These are phyloP conservation scores for Cyaniris semiargus DNA, from an alignment of 2,888 invertebrate genomes.

Conservation along the genomic window DNA sequence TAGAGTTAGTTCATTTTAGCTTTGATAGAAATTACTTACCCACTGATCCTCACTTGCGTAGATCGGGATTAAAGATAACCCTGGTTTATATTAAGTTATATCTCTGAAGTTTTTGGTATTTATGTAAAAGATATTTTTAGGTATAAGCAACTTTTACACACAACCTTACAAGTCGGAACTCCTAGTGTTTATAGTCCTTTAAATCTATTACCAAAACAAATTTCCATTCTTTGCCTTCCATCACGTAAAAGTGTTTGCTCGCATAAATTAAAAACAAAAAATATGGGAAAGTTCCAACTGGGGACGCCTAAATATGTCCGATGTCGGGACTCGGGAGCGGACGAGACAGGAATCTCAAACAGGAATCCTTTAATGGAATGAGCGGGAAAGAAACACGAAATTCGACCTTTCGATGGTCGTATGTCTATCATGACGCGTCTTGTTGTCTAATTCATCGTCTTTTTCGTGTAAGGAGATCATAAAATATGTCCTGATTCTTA, in stretches of 20 bases:
- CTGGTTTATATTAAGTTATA: too few relatives aligned
- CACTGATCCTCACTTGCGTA: too few relatives aligned
- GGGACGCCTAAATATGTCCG: constrained; percentile 68
- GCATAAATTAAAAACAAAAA: constrained; percentile 51
- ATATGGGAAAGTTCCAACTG: constrained; percentile 63
- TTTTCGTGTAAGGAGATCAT: too few relatives aligned
- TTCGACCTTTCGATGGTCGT: constrained; percentile 25
- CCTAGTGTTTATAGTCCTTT: too few relatives aligned
- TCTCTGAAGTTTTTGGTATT: too few relatives aligned
- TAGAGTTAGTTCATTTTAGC: too few relatives aligned
- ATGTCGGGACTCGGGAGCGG: constrained; percentile 52
- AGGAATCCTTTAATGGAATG: constrained; percentile 64
- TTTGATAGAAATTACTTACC: too few relatives aligned
- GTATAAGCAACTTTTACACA: too few relatives aligned
- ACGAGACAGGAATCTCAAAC: constrained; percentile 75
- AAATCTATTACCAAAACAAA: background rate
- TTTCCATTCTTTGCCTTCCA: background rate
- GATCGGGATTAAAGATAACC: too few relatives aligned
- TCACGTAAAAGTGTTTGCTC: constrained; percentile 28
- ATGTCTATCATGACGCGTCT: background rate
- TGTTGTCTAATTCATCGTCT: background rate
- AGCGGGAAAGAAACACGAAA: constrained; percentile 33
- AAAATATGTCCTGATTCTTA: too few relatives aligned
- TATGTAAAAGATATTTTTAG: too few relatives aligned
- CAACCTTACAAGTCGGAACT: too few relatives aligned